Evolutionary conservation across 2,888 invertebrate genomes (phyloP).

Genomic region (Pocota personata): DNA sequence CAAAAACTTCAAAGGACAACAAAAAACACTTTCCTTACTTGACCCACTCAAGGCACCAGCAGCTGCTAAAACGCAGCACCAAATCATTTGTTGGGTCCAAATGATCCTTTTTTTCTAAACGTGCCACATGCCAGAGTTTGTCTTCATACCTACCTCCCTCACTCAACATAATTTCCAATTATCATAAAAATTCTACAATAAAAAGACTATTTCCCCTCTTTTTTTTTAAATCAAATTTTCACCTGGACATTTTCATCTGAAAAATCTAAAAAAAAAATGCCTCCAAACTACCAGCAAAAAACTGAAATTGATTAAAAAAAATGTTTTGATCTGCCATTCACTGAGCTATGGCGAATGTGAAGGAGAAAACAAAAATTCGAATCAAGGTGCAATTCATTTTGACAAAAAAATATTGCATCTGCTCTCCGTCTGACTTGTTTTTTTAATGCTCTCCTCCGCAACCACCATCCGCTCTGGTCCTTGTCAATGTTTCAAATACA

Average conservation of each 20-base stretch:
- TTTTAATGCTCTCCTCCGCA: conserved; percentile 14
- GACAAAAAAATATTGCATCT: conserved; percentile 71
- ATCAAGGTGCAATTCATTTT: conserved; percentile 76
- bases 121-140: conserved; percentile 61
- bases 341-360: conserved; percentile 47
- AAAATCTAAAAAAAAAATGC: neutral
- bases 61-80: conserved; percentile 51
- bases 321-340: conserved; percentile 51
- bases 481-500: conserved; percentile 62
- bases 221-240: conserved; percentile 65
- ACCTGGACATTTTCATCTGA: conserved; percentile 62
- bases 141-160: conserved; percentile 27
- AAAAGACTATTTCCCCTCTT: neutral
- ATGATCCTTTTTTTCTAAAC: conserved; percentile 54
- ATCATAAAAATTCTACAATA: conserved; percentile 28
- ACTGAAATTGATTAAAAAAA: conserved; percentile 26
- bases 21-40: conserved; percentile 53
- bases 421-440: conserved; percentile 63
- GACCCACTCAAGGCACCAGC: conserved; percentile 39
- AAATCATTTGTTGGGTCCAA: conserved; percentile 42
- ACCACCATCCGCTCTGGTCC: conserved; percentile 12
- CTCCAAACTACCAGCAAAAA: neutral
- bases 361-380: conserved; percentile 57
- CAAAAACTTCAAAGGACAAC: conserved; percentile 29
- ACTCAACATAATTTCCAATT: conserved; percentile 12